Evolutionary conservation across 2,797 vertebrate species (phyloP).

Genomic region (Darevskia mixta): DNA sequence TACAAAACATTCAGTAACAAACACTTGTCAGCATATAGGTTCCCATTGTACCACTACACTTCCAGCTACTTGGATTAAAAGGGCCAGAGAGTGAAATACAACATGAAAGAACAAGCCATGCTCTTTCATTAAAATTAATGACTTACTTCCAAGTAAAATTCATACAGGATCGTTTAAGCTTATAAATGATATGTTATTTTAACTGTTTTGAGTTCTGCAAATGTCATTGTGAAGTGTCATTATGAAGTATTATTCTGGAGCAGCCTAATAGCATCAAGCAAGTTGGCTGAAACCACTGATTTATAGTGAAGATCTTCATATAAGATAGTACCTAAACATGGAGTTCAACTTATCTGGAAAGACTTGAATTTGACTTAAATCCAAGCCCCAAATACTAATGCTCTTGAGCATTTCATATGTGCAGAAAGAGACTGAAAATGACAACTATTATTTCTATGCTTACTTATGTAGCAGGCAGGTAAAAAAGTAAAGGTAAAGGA

Average conservation of each 20-base stretch:
- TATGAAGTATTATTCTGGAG: background rate
- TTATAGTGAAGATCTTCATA: background rate
- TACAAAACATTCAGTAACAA: slow-evolving; percentile 11
- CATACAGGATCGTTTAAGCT: background rate
- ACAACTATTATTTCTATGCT: background rate
- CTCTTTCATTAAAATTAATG: background rate
- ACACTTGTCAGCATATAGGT: slow-evolving; percentile 25
- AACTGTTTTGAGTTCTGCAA: background rate
- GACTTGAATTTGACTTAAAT: background rate
- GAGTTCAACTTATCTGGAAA: background rate
- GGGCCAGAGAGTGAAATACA: background rate
- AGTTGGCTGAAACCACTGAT: background rate
- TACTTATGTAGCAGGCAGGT: background rate
- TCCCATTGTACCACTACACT: background rate
- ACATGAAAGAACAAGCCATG: background rate
- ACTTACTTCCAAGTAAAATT: background rate
- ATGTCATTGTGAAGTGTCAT: background rate
- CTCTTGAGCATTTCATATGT: background rate
- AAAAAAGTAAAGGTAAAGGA: too few species aligned
- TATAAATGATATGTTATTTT: background rate
- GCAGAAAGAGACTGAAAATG: background rate
- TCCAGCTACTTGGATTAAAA: background rate
- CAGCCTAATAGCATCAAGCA: background rate
- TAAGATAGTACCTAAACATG: background rate
- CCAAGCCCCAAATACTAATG: too few species aligned